Evolutionary conservation across 2,113 vertebrate genomes (phyloP), one percentile per base, ranked within the genome.

Genomic region (Xerus inauris): DNA sequence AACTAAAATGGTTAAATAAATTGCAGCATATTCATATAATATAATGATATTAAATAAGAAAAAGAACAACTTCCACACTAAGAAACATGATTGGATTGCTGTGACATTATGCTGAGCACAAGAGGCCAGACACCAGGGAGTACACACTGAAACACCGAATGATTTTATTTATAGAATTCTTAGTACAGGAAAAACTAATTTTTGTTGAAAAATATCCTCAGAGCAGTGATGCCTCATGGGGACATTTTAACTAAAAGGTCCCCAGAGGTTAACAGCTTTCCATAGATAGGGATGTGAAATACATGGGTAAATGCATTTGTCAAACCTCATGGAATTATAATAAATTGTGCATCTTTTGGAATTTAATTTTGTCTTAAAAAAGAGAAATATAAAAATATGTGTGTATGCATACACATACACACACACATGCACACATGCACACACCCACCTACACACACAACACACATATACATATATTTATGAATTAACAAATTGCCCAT

Each of bases 351-450:
- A 86, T 91, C 42, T 59, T 10, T 5, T 8, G 79, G 12, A 94
- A 95, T 91, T 93, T 59, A 62, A 93, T 82, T 95, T 90, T 86
- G 54, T 75, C 49, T 93, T 77, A 6, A 65, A 71, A 24, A 89
- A 82, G 22, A 71, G 11, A 47, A 35, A 38, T n/a, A n/a, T 54
- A 8, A 30, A 51, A 51, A 14, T 17, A 51, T 51, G 49, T 51
- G 13, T 49, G 49, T n/a, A n/a, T 17, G 4, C 4, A n/a, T 22
- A 4, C 1, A 51, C n/a, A 84, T 9, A 28, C 24, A 62, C 59
- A 4, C 59, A 11, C 26, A 4, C 24, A 11, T 24, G 24, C 6
- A n/a, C 38, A 8, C 2, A 51, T 24, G 67, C 59, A 28, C 8
- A 10, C 57, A 59, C 57, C n/a, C n/a, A n/a, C n/a, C n/a, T n/a